A percentile compares a stretch with the other conserved stretches of the same genome.
phyloP scores from a whole-genome alignment of 2,797 vertebrate species.

The Sylvilagus floridanus region DNA sequence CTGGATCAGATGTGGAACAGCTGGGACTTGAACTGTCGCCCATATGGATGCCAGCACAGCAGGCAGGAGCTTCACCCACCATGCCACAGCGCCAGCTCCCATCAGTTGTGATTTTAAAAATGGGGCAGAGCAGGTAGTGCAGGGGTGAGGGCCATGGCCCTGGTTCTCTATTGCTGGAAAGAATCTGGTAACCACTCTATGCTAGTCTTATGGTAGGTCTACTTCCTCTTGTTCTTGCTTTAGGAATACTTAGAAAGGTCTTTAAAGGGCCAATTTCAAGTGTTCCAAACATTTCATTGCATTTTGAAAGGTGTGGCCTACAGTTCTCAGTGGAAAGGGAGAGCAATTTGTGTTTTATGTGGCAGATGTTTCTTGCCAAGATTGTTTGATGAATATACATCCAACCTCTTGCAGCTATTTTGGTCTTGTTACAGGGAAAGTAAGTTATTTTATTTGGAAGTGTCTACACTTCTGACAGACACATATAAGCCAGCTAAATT shows the following conservation, averaged over 20 bases:
- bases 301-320: constrained; percentile 55
- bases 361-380: constrained; percentile 69
- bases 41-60: too few species aligned
- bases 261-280: constrained; percentile 79
- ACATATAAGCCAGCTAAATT: constrained; percentile 81
- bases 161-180: constrained; percentile 49
- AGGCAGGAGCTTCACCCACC: too few species aligned
- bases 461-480: constrained; percentile 80
- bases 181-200: not conserved
- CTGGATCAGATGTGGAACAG: too few species aligned
- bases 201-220: not conserved
- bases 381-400: constrained; percentile 23
- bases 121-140: not conserved
- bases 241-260: constrained; percentile 22
- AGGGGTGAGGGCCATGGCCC: not conserved
- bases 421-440: constrained; percentile 67
- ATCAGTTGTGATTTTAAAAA: not conserved
- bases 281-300: constrained; percentile 72
- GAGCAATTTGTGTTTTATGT: constrained; percentile 52
- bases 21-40: too few species aligned
- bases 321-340: constrained; percentile 55
- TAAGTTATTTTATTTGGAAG: constrained; percentile 83
- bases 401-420: constrained; percentile 41
- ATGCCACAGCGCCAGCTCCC: too few species aligned
- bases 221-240: constrained; percentile 48